phyloP scores from a whole-genome alignment of 2,888 invertebrate genomes.

The Philopedon plagiatum region DNA sequence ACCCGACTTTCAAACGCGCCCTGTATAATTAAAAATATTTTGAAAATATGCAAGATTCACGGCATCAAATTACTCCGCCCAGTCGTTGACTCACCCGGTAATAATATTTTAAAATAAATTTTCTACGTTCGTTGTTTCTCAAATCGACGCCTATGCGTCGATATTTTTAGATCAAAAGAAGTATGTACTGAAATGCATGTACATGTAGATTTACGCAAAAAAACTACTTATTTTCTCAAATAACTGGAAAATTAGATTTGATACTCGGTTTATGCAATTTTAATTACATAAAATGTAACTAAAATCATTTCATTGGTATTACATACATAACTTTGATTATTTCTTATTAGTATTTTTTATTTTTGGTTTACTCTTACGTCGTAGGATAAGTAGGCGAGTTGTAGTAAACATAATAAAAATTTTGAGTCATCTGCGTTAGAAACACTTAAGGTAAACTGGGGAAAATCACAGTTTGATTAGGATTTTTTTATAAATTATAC shows the following conservation, averaged over 20 bases:
- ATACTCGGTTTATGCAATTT: neutral
- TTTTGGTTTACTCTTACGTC: no score
- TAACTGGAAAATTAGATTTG: neutral
- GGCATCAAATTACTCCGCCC: no score
- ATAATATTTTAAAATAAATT: no score
- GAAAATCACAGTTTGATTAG: no score
- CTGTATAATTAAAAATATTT: no score
- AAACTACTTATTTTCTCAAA: neutral
- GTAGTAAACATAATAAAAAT: neutral
- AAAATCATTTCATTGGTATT: neutral
- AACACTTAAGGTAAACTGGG: no score
- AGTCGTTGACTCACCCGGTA: no score
- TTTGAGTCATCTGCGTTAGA: neutral
- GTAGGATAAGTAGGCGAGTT: neutral
- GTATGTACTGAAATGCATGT: neutral
- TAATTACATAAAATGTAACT: neutral
- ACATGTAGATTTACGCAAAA: constrained; percentile 11
- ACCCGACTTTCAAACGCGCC: no score
- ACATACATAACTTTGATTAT: neutral
- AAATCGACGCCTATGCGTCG: neutral
- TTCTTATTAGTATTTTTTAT: neutral
- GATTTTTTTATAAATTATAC: no score
- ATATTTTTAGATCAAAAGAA: constrained; percentile 26
- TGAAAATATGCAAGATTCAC: no score
- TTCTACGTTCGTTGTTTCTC: no score